Base-by-base conservation (phyloP, 1,140 invertebrate species). In the Pachyrhynchus sulphureomaculatus region DNA sequence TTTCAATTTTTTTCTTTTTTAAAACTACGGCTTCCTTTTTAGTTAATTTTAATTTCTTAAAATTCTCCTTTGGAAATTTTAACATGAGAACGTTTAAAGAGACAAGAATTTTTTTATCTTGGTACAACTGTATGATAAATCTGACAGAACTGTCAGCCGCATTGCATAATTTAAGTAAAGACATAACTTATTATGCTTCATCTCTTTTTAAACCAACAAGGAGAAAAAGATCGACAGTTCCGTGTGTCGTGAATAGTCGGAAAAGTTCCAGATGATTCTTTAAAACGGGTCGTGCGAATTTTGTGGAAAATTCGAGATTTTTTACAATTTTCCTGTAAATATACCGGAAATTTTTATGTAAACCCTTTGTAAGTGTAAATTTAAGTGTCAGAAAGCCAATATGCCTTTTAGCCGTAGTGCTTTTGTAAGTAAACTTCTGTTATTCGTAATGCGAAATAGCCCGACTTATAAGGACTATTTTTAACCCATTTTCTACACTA, bases 211-310 rank as follows among this genome's bases (percentile, higher is more conserved):
- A 21, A 10, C 1, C 20, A 0, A 23, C 4, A 10, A 49, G 33
- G 10, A 15, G 9, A 49, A 15, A 49, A 49, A 10, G 32, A 15
- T 34, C n/a, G 1, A 20, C 47, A 34, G 29, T 10, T 13, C 45
- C n/a, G 15, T 49, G 9, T 8, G 3, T 49, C 13, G 23, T 21
- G 10, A 49, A 53, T 42, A 26, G 9, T 45, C 39, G 18, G 13
- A 56, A 56, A 33, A 21, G 32, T 56, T 56, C 54, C 54, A 56
- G 54, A 56, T 56, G 42, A 45, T 56, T 56, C 54, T 47, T 13
- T 42, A 6, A 18, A 54, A 54, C 12, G 24, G 26, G 21, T 56
- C 36, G 26, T 56, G 54, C 26, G 32, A 47, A 34, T 17, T 47
- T 56, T 56, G 29, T 45, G 9, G 20, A 10, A 26, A 36, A 56